These are phyloP conservation scores for Oreochromis mossambicus DNA, from an alignment of 2,797 vertebrate species.

Conservation along the genomic window DNA sequence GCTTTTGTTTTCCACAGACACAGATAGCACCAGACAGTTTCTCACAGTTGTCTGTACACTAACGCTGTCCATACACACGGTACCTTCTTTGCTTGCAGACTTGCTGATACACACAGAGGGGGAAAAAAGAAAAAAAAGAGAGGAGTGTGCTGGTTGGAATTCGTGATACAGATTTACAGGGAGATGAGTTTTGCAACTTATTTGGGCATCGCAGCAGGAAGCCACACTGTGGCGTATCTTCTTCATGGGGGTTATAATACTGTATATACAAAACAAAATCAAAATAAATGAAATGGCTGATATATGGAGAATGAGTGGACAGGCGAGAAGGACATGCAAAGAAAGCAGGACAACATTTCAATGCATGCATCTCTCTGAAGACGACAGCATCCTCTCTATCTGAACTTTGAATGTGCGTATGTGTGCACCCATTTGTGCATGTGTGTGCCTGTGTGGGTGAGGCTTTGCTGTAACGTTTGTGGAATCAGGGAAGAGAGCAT, in stretches of 20 bases:
- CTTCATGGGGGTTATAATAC: neutral
- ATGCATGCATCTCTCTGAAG: neutral
- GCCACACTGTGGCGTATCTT: neutral
- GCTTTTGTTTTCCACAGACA: neutral
- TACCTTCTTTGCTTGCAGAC: neutral
- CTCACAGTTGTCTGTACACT: neutral
- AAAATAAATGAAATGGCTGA: neutral
- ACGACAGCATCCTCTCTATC: neutral
- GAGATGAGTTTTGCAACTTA: neutral
- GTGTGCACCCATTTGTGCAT: neutral
- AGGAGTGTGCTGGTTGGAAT: neutral
- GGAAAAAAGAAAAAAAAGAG: neutral
- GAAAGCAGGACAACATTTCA: neutral
- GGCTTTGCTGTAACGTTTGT: neutral
- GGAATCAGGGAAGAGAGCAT: constrained; percentile 12
- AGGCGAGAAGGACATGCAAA: neutral
- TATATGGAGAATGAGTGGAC: neutral
- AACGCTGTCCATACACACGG: neutral
- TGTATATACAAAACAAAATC: neutral
- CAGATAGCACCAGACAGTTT: neutral
- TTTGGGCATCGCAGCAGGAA: neutral
- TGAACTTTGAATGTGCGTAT: neutral
- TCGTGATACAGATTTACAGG: neutral
- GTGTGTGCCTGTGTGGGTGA: neutral
- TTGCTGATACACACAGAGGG: neutral